Percentiles rank a stretch among this genome's conserved stretches.
These are phyloP conservation scores for Mycogona germanica DNA, from an alignment of 2,888 invertebrate genomes.

Conservation along the genomic window DNA sequence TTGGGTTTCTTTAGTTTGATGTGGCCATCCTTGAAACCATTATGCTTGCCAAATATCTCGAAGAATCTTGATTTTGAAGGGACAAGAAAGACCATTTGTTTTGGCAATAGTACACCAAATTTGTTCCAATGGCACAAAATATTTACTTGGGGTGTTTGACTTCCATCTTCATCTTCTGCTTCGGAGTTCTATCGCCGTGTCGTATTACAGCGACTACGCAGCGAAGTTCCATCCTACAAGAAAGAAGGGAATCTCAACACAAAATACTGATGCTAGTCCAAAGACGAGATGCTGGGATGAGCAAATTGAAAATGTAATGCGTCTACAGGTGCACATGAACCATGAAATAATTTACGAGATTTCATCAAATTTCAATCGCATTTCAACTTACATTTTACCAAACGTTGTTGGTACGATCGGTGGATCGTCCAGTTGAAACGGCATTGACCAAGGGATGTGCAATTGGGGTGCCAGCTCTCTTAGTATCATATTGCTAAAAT, in stretches of 20 bases:
- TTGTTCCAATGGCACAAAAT: not conserved
- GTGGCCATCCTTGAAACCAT: conserved; percentile 88
- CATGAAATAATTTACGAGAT: not conserved
- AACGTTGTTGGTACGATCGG: conserved; percentile 98
- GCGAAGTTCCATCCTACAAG: conserved; percentile 58
- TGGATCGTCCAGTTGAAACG: conserved; percentile 94
- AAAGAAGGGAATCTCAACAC: not conserved
- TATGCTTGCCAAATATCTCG: conserved; percentile 95
- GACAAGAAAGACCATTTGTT: not conserved
- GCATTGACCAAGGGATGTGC: conserved; percentile 95
- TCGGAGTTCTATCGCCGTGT: conserved; percentile 97
- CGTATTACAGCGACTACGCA: conserved; percentile 96
- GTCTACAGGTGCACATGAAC: not conserved
- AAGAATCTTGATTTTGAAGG: conserved; percentile 58
- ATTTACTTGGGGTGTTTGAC: conserved; percentile 81
- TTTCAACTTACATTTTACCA: conserved; percentile 66
- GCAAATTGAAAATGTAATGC: not conserved
- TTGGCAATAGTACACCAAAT: not conserved
- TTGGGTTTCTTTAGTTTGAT: conserved; percentile 95
- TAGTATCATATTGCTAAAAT: conserved; percentile 73
- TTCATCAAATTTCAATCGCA: not conserved
- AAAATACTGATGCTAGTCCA: too few species aligned
- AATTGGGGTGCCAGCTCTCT: conserved; percentile 86
- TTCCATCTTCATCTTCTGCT: conserved; percentile 99
- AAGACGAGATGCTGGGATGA: not conserved